Evolutionary conservation across 1,140 invertebrate species (phyloP).

Genomic region (Drosophila nikananu): DNA sequence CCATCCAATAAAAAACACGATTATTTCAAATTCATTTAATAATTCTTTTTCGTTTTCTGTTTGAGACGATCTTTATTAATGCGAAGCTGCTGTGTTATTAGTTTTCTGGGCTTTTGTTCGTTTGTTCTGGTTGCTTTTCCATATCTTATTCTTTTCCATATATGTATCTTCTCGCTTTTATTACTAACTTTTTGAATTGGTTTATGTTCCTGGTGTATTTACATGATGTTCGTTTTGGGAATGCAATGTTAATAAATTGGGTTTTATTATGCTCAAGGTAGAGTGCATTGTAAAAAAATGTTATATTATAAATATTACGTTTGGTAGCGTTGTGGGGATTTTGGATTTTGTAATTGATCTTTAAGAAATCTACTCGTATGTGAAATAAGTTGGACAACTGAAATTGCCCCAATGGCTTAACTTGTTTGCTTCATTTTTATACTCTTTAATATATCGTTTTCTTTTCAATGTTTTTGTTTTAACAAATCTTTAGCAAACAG

Average conservation of each 20-base stretch:
- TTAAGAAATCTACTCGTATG: conserved; percentile 63
- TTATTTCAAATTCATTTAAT: conserved; percentile 42
- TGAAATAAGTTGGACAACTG: conserved; percentile 60
- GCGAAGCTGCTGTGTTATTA: conserved; percentile 71
- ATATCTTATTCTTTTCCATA: conserved; percentile 37
- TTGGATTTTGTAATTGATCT: conserved; percentile 57
- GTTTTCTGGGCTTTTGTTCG: conserved; percentile 52
- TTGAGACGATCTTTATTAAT: conserved; percentile 83
- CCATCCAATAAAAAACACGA: conserved; percentile 15
- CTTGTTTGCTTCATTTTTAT: conserved; percentile 18
- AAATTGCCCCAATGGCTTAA: conserved; percentile 41
- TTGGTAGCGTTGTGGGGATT: conserved; percentile 53
- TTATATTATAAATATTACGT: conserved; percentile 38
- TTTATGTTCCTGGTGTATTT: conserved; percentile 64
- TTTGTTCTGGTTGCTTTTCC: conserved; percentile 44
- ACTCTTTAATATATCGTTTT: conserved; percentile 26
- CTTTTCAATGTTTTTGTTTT: background rate
- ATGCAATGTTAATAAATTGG: conserved; percentile 58
- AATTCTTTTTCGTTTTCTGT: conserved; percentile 49
- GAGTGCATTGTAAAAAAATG: conserved; percentile 53
- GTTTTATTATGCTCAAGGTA: conserved; percentile 50
- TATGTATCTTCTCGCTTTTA: conserved; percentile 43
- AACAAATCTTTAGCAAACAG: conserved; percentile 58
- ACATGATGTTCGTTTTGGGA: conserved; percentile 58
- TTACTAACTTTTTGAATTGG: conserved; percentile 42